A percentile compares a stretch with the other conserved stretches of the same genome.
phyloP scores from a whole-genome alignment of 1,140 invertebrate species.

The Pseudomyrmex pallidus region DNA sequence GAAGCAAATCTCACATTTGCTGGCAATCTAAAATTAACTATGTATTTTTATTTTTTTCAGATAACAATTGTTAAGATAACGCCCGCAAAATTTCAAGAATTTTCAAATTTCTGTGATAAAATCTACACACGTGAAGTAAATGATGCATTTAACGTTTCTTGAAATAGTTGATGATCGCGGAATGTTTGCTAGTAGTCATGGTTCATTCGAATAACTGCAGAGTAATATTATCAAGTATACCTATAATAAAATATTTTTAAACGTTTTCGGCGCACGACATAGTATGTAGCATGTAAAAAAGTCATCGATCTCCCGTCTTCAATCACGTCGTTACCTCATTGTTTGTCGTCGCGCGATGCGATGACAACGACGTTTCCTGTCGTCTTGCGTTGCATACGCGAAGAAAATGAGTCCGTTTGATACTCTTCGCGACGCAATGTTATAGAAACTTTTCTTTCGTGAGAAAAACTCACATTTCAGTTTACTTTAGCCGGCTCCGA shows the following conservation, averaged over 20 bases:
- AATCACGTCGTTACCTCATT: slow-evolving; percentile 29
- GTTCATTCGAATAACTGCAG: not conserved
- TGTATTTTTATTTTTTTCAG: not conserved
- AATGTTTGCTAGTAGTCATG: not conserved
- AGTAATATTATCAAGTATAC: not conserved
- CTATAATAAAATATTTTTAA: no score
- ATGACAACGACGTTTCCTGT: slow-evolving; percentile 1
- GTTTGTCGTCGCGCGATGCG: not conserved
- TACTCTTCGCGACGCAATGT: slow-evolving; percentile 1
- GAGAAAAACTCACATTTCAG: not conserved
- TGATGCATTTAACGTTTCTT: not conserved
- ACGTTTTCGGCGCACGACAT: not conserved
- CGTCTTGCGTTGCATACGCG: slow-evolving; percentile 40
- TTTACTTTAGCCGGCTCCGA: not conserved
- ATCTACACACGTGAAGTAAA: not conserved
- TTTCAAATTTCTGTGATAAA: not conserved
- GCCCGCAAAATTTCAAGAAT: not conserved
- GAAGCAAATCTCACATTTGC: not conserved
- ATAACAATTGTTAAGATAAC: not conserved
- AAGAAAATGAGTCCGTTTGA: slow-evolving; percentile 38
- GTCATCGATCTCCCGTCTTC: slow-evolving; percentile 50
- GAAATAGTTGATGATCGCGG: not conserved
- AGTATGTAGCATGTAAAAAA: slow-evolving; percentile 45
- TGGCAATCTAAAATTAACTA: slow-evolving; percentile 4
- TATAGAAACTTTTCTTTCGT: not conserved